phyloP scores from a whole-genome alignment of 2,113 vertebrate species.

The Tympanuchus pallidicinctus region DNA sequence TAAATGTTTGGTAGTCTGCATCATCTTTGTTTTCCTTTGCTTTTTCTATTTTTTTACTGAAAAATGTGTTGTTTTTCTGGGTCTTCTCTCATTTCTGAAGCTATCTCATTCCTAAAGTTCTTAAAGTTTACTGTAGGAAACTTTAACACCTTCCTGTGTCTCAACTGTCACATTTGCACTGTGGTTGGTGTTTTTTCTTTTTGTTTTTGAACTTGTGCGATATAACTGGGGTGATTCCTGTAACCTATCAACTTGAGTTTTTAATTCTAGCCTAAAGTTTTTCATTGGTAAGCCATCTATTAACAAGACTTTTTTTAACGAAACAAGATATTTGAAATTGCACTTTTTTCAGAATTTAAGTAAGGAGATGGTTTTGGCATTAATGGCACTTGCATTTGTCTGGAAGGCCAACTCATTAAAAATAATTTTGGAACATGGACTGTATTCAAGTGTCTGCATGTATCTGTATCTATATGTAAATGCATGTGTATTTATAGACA shows the following conservation, averaged over 20 bases:
- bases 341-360: neutral
- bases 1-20: neutral
- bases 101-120: neutral
- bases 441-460: neutral
- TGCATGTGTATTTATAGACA: neutral
- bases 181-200: neutral
- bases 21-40: neutral
- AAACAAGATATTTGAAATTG: neutral
- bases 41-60: neutral
- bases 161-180: neutral
- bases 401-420: neutral
- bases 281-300: neutral
- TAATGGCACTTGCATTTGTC: neutral
- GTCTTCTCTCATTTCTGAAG: conserved; percentile 26
- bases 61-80: neutral
- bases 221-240: neutral
- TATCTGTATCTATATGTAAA: neutral
- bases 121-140: neutral
- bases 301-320: neutral
- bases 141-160: neutral
- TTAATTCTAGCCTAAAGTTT: neutral
- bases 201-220: neutral
- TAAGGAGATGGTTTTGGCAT: neutral
- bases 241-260: neutral
- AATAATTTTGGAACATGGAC: neutral